Percentiles rank a stretch among this genome's conserved stretches.
Evolutionary conservation across 1,140 invertebrate genomes (phyloP).

Genomic region (Drosophila nannoptera): DNA sequence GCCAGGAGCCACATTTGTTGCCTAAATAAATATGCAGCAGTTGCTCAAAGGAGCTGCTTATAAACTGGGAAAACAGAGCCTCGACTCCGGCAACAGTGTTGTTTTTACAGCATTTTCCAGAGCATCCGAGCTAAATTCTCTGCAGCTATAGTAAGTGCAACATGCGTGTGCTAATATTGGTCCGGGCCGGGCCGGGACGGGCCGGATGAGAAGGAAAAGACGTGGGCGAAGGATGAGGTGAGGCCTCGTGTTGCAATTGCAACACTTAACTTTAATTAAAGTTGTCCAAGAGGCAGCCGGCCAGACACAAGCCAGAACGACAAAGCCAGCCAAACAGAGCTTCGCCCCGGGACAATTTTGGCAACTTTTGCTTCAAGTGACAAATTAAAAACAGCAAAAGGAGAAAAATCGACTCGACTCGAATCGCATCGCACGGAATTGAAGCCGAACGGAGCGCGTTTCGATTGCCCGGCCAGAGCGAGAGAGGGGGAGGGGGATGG

Average conservation of each 20-base stretch:
- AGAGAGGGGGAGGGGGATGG: neutral
- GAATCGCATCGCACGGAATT: too few relatives aligned
- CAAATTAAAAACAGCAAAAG: slow-evolving; percentile 65
- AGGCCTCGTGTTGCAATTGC: slow-evolving; percentile 43
- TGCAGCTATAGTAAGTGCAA: neutral
- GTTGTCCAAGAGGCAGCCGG: slow-evolving; percentile 36
- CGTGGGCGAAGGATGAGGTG: neutral
- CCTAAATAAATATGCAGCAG: neutral
- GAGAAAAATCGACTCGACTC: slow-evolving; percentile 20
- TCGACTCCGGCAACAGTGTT: neutral
- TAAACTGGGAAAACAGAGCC: neutral
- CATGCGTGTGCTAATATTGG: slow-evolving; percentile 1
- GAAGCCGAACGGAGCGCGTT: slow-evolving; percentile 28
- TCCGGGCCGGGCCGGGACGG: too few relatives aligned
- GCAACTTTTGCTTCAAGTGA: slow-evolving; percentile 75
- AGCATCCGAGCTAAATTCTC: neutral
- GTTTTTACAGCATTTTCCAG: slow-evolving; percentile 4
- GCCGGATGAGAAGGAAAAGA: too few relatives aligned
- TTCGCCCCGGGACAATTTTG: slow-evolving; percentile 57
- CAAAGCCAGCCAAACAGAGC: slow-evolving; percentile 22
- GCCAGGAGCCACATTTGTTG: neutral
- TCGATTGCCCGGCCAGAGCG: slow-evolving; percentile 50
- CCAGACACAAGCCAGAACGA: slow-evolving; percentile 37
- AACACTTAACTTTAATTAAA: slow-evolving; percentile 65
- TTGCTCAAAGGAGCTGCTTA: neutral